These are phyloP conservation scores for Drosophila varians DNA, from an alignment of 1,140 invertebrate species.

Conservation along the genomic window DNA sequence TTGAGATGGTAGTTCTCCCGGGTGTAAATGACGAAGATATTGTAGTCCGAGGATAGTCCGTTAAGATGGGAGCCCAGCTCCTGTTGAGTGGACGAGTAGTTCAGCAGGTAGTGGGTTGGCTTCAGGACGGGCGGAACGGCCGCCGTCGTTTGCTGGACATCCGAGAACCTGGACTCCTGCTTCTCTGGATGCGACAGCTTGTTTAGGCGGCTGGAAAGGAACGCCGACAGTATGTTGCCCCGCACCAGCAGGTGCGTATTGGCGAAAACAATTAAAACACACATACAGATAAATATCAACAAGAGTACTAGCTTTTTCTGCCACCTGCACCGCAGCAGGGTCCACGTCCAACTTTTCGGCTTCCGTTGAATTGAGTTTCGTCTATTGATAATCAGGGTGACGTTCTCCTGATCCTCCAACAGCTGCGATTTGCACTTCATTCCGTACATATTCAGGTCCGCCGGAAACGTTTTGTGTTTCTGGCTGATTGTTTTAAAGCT, in stretches of 20 bases:
- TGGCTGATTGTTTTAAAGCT: conserved; percentile 68
- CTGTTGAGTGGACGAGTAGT: conserved; percentile 56
- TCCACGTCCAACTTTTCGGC: conserved; percentile 52
- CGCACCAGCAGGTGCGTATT: conserved; percentile 66
- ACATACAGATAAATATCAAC: conserved; percentile 64
- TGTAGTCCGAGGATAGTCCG: conserved; percentile 58
- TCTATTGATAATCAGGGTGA: conserved; percentile 66
- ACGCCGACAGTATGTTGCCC: conserved; percentile 63
- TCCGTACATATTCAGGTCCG: conserved; percentile 58
- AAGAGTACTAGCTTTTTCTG: conserved; percentile 64
- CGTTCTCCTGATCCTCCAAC: conserved; percentile 67
- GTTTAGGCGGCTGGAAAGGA: conserved; percentile 56
- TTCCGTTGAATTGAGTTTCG: conserved; percentile 52
- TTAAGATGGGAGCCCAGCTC: conserved; percentile 41
- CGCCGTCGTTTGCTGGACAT: conserved; percentile 29
- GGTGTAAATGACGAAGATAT: conserved; percentile 80
- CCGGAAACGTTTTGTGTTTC: conserved; percentile 69
- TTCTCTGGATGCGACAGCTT: conserved; percentile 43
- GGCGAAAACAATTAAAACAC: conserved; percentile 68
- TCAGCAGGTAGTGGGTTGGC: conserved; percentile 59
- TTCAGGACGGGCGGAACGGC: conserved; percentile 40
- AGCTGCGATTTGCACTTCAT: conserved; percentile 68
- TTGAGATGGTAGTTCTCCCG: conserved; percentile 85
- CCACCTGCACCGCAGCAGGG: conserved; percentile 60
- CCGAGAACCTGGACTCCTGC: conserved; percentile 34